Base-by-base conservation (phyloP, 2,797 vertebrate species). In the Tapirus indicus region DNA sequence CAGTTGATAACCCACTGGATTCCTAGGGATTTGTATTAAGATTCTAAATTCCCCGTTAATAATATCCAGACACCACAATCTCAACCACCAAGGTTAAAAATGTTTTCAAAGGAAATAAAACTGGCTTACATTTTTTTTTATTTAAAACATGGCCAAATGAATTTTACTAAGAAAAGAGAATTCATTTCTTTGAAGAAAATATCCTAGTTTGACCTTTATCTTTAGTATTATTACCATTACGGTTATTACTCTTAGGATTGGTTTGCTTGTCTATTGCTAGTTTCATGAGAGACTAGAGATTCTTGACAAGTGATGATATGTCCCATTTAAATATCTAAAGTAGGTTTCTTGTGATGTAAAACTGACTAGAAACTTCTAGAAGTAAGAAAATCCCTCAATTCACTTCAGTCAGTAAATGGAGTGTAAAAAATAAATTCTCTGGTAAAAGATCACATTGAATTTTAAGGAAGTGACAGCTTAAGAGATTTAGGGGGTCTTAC, bases 151-250 rank as follows among this genome's bases (percentile, higher is more conserved):
- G 38, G 13, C 72, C n/a, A 78, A 88, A 84, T 88, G 35, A 74
- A 58, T 97, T 96, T 97, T 88, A 82, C 54, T 62, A 78, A 52
- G 64, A 94, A 88, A 68, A n/a, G 69, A 85, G 29, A 96, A 94
- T 75, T 92, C 35, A 56, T 60, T 84, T 84, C 11, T 77, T 79
- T 84, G 52, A 80, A 92, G 74, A 75, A 94, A 95, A 84, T 75
- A 77, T 44, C 7, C 20, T 64, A 72, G 12, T 25, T 84, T 87
- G 32, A 54, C 38, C 64, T 60, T 68, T 35, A 66, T 58, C 58
- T 77, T 91, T 54, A 60, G 13, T 10, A n/a, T 44, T 21, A 20
- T 54, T 29, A 69, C 20, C 44, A 44, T 77, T 62, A 85, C 58
- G 72, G 29, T 27, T 60, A 83, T 78, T 69, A 44, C 12, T 49